phyloP scores from a whole-genome alignment of 2,888 invertebrate species.

The Drosophila nr. fundita region DNA sequence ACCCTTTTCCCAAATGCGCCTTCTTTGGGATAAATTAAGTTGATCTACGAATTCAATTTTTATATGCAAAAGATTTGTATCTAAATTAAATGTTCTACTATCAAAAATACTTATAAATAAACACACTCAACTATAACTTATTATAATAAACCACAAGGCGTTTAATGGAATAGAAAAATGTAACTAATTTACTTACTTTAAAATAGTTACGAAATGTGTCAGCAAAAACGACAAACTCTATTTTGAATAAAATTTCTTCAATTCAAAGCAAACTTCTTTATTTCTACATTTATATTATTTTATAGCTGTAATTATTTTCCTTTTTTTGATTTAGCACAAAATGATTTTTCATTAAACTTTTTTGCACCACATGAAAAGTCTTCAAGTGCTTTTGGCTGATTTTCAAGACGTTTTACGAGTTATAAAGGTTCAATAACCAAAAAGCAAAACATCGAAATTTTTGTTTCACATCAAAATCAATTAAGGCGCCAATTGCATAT shows the following conservation, averaged over 20 bases:
- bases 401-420: slow-evolving; percentile 31
- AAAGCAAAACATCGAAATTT: slow-evolving; percentile 49
- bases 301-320: neutral
- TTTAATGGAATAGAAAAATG: neutral
- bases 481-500: slow-evolving; percentile 75
- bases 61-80: neutral
- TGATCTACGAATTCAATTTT: neutral
- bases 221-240: neutral
- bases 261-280: neutral
- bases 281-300: neutral
- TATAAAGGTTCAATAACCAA: slow-evolving; percentile 69
- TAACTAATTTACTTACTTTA: neutral
- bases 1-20: neutral
- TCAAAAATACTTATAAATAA: neutral
- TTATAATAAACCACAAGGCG: neutral
- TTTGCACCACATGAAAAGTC: slow-evolving; percentile 69
- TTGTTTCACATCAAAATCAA: slow-evolving; percentile 73
- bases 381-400: slow-evolving; percentile 55
- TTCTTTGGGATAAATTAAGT: neutral
- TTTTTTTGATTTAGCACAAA: slow-evolving; percentile 1
- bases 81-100: neutral
- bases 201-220: neutral
- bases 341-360: slow-evolving; percentile 55
- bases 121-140: neutral
- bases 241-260: neutral